Evolutionary conservation across 2,113 vertebrate species (phyloP).

Genomic region (Poeciliopsis turrubarensis): DNA sequence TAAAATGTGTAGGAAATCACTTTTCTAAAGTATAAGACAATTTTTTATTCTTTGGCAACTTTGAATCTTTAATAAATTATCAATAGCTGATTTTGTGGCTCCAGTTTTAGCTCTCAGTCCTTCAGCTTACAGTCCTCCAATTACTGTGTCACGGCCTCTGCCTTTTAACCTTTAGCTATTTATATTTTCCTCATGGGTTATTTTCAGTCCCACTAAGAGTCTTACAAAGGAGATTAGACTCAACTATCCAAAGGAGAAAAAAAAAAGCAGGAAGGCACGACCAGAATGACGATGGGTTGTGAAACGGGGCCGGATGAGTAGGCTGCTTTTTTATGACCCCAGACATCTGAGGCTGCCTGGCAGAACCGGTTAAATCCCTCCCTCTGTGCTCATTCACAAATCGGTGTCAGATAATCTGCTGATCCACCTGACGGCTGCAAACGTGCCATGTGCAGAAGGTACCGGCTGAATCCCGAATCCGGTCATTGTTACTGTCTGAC

Average conservation of each 20-base stretch:
- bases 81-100: neutral
- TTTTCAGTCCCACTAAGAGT: constrained; percentile 41
- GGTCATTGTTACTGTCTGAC: neutral
- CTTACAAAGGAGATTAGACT: constrained; percentile 63
- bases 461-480: neutral
- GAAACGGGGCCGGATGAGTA: constrained; percentile 8
- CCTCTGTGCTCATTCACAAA: constrained; percentile 50
- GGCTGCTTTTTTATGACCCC: constrained; percentile 35
- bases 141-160: neutral
- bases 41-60: neutral
- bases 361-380: constrained; percentile 29
- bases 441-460: neutral
- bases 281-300: constrained; percentile 6
- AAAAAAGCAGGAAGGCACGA: neutral
- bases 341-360: neutral
- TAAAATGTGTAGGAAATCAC: too few relatives aligned
- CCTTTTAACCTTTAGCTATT: neutral
- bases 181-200: constrained; percentile 21
- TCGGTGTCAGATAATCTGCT: constrained; percentile 16
- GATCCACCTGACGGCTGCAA: constrained; percentile 1
- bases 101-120: neutral
- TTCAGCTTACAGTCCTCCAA: neutral
- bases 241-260: constrained; percentile 32
- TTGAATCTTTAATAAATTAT: neutral
- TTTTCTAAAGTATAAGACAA: neutral